phyloP scores from a whole-genome alignment of 2,888 invertebrate species.

The Hydropsyche betteni region DNA sequence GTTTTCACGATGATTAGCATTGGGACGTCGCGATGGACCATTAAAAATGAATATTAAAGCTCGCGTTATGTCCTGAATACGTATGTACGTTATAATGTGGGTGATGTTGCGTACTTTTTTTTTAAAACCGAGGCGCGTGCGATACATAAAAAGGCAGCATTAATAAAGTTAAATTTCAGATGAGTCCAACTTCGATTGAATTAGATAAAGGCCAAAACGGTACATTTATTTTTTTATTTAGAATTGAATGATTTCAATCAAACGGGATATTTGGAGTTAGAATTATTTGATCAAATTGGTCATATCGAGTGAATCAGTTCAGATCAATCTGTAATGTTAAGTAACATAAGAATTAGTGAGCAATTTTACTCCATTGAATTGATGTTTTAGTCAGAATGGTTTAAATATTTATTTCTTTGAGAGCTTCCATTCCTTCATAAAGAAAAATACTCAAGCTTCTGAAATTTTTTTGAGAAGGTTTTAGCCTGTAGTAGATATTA shows the following conservation, averaged over 20 bases:
- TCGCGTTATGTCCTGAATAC: neutral
- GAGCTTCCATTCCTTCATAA: no score
- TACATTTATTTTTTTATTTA: neutral
- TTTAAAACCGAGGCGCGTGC: neutral
- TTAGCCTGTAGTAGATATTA: no score
- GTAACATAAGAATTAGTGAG: no score
- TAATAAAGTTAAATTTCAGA: neutral
- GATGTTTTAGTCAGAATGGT: no score
- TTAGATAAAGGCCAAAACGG: neutral
- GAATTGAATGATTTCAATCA: neutral
- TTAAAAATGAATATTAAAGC: conserved; percentile 34
- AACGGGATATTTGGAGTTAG: no score
- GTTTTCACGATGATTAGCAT: conserved; percentile 26
- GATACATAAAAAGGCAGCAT: neutral
- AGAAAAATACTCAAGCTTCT: no score
- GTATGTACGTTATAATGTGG: neutral
- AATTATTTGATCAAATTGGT: no score
- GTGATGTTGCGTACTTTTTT: neutral
- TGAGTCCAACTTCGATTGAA: neutral
- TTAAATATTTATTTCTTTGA: no score
- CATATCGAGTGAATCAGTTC: no score
- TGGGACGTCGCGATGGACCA: conserved; percentile 23
- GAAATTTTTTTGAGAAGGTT: no score
- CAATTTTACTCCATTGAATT: no score
- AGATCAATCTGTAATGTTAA: no score